phyloP scores from a whole-genome alignment of 2,888 invertebrate species.

The Sphaerophoria rueppellii region DNA sequence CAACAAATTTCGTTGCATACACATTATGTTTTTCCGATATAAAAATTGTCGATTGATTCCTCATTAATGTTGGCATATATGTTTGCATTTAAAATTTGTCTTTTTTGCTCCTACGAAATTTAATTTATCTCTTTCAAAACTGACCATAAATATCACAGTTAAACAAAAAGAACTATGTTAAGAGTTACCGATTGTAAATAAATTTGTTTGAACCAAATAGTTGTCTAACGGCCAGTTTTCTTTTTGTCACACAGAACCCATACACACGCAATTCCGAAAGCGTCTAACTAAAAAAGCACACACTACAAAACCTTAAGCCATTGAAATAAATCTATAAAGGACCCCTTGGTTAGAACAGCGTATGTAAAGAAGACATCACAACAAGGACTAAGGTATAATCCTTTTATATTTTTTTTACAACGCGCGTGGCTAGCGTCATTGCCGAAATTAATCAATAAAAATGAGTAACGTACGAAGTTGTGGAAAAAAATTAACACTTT shows the following conservation, averaged over 20 bases:
- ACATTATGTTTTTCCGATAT: no score
- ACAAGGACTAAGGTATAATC: slow-evolving; percentile 44
- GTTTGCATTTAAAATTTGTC: no score
- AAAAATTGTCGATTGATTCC: no score
- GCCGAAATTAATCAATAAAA: slow-evolving; percentile 71
- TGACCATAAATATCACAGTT: no score
- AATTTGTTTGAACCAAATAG: background rate
- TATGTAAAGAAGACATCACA: slow-evolving; percentile 44
- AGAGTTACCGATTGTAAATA: no score
- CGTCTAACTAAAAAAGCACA: slow-evolving; percentile 41
- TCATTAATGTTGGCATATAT: no score
- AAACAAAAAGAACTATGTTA: no score
- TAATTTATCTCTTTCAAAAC: no score
- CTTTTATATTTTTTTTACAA: slow-evolving; percentile 47
- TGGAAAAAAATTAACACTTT: slow-evolving; percentile 40
- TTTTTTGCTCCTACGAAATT: no score
- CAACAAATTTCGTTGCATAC: no score
- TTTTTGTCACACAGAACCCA: background rate
- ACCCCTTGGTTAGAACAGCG: slow-evolving; percentile 39
- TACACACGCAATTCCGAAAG: slow-evolving; percentile 2
- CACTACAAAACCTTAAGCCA: slow-evolving; percentile 13
- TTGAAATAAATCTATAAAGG: slow-evolving; percentile 38
- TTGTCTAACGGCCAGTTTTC: slow-evolving; percentile 17
- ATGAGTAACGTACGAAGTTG: slow-evolving; percentile 58
- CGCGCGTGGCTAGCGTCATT: slow-evolving; percentile 56